These are phyloP conservation scores for Drosophila tanythrix DNA, from an alignment of 2,888 invertebrate species.

Conservation along the genomic window DNA sequence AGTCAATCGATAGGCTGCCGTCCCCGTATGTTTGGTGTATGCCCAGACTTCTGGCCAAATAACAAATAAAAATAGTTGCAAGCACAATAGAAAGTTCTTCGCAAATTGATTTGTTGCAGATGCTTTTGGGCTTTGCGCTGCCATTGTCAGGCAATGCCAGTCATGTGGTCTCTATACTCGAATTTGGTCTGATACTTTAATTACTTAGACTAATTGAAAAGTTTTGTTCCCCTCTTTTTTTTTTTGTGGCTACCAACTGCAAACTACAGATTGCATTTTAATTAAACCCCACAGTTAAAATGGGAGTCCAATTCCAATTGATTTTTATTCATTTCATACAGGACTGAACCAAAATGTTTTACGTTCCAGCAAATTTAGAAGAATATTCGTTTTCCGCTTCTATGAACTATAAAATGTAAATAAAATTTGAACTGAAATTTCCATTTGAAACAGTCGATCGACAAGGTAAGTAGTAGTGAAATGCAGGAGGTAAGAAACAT, in stretches of 20 bases:
- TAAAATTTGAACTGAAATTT: background rate
- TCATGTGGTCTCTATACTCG: conserved; percentile 41
- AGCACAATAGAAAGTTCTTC: conserved; percentile 68
- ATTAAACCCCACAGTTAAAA: conserved; percentile 31
- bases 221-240: conserved; percentile 8
- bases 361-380: background rate
- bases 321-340: conserved; percentile 7
- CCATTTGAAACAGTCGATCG: background rate
- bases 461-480: background rate
- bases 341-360: background rate
- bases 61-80: conserved; percentile 68
- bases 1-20: conserved; percentile 67
- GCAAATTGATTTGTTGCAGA: conserved; percentile 79
- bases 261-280: conserved; percentile 44
- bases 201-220: conserved; percentile 74
- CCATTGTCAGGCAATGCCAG: conserved; percentile 51
- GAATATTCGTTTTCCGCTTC: background rate
- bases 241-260: conserved; percentile 12
- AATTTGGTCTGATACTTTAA: conserved; percentile 58
- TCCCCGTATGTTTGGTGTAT: conserved; percentile 17
- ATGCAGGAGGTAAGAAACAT: background rate
- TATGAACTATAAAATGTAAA: background rate
- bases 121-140: conserved; percentile 51
- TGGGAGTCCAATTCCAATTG: conserved; percentile 23
- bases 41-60: conserved; percentile 27